phyloP scores from a whole-genome alignment of 1,140 invertebrate species.

The Papilio machaon region DNA sequence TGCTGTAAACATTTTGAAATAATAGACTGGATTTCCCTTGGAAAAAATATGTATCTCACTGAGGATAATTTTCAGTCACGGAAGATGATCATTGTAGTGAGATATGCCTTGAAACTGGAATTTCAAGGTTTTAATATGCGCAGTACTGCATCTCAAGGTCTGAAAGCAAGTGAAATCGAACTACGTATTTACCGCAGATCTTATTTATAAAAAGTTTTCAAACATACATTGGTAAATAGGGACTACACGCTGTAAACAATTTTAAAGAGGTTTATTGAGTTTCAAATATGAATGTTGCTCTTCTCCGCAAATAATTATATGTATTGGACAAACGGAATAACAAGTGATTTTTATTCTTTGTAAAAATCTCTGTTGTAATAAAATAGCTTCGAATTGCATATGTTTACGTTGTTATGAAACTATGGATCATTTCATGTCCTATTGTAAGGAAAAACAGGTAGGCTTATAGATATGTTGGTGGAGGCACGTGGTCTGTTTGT shows the following conservation, averaged over 20 bases:
- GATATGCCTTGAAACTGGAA: not conserved
- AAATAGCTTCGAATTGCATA: no score
- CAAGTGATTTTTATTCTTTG: no score
- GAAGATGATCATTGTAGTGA: not conserved
- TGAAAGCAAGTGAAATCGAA: not conserved
- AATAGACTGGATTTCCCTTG: not conserved
- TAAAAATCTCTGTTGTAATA: no score
- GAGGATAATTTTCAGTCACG: not conserved
- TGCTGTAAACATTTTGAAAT: not conserved
- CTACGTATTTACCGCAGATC: not conserved
- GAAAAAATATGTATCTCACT: not conserved
- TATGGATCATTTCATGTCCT: not conserved
- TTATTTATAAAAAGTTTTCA: not conserved
- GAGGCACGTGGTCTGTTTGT: not conserved
- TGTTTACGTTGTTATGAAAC: not conserved
- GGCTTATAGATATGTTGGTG: not conserved
- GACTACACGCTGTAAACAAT: no score
- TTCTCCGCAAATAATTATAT: no score
- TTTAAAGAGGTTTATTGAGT: not conserved
- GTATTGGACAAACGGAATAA: no score
- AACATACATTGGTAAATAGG: not conserved
- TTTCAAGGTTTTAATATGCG: not conserved
- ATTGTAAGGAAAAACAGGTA: not conserved
- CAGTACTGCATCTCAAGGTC: not conserved
- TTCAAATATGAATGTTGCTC: not conserved